Percentiles rank a stretch among this genome's conserved stretches.
Conservation (phyloP, 1,140 invertebrate genomes). For the Aphidius ervi region DNA sequence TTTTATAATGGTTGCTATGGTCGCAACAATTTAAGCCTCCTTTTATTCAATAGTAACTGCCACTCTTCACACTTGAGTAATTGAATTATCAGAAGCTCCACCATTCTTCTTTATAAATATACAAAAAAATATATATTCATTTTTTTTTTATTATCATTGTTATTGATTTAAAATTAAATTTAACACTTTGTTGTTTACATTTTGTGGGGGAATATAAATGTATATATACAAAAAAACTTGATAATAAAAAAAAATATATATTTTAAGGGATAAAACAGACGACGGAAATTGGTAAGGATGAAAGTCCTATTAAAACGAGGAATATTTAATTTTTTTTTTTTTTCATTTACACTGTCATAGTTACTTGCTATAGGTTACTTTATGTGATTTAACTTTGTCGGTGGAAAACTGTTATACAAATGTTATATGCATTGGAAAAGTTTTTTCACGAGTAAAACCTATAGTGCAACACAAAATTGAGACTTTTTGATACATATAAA, state of each 20-base stretch:
- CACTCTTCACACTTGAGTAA: too few relatives aligned
- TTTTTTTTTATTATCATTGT: too few relatives aligned
- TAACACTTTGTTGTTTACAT: too few relatives aligned
- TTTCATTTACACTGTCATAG: neutral
- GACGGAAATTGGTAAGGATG: too few relatives aligned
- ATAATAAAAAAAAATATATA: neutral
- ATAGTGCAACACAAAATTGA: too few relatives aligned
- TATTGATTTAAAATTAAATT: too few relatives aligned
- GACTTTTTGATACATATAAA: too few relatives aligned
- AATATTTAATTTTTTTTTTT: neutral
- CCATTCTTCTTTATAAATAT: neutral
- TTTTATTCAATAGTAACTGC: too few relatives aligned
- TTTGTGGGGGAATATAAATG: too few relatives aligned
- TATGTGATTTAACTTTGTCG: slow-evolving; percentile 22
- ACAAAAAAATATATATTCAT: neutral
- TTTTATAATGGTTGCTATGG: too few relatives aligned
- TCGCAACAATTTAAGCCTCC: too few relatives aligned
- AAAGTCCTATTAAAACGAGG: neutral
- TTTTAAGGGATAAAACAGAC: too few relatives aligned
- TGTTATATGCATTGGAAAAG: slow-evolving; percentile 18
- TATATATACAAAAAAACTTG: neutral
- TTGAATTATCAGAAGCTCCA: neutral
- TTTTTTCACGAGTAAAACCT: slow-evolving; percentile 9
- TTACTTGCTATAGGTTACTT: slow-evolving; percentile 12
- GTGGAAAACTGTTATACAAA: slow-evolving; percentile 10